A percentile compares a stretch with the other conserved stretches of the same genome.
Evolutionary conservation across 2,113 vertebrate species (phyloP).

Genomic region (Phoenicopterus ruber): DNA sequence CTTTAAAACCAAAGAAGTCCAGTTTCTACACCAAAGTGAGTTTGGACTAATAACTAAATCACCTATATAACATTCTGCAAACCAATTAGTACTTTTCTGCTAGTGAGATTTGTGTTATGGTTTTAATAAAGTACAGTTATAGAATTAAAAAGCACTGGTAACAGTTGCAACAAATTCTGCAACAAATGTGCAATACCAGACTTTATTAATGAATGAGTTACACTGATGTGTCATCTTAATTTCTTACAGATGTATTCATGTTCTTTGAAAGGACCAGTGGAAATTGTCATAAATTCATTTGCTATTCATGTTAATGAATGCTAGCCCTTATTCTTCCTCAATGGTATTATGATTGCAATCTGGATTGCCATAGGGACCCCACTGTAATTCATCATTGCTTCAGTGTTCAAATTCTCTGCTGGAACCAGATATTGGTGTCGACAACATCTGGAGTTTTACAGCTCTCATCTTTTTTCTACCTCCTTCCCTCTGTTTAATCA

Average conservation of each 20-base stretch:
- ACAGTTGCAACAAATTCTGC: background rate
- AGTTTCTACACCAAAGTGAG: background rate
- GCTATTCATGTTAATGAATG: constrained; percentile 18
- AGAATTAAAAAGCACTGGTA: background rate
- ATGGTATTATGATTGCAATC: background rate
- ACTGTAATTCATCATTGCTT: constrained; percentile 34
- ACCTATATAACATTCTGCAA: background rate
- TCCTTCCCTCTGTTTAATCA: constrained; percentile 41
- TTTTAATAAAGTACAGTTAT: background rate
- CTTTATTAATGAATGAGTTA: constrained; percentile 48
- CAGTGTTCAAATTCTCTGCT: background rate
- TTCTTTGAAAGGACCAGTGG: constrained; percentile 35
- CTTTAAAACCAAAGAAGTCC: background rate
- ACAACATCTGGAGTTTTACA: constrained; percentile 52
- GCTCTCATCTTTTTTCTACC: constrained; percentile 2
- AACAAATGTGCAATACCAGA: background rate
- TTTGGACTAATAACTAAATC: background rate
- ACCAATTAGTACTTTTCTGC: background rate
- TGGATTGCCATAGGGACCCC: background rate
- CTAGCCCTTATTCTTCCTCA: constrained; percentile 26
- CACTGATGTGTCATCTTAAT: constrained; percentile 33
- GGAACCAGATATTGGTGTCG: constrained; percentile 42
- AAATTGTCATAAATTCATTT: constrained; percentile 46
- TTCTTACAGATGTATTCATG: constrained; percentile 28
- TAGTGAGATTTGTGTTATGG: background rate